Evolutionary conservation across 2,888 invertebrate species (phyloP).

Genomic region (Platycheirus albimanus): DNA sequence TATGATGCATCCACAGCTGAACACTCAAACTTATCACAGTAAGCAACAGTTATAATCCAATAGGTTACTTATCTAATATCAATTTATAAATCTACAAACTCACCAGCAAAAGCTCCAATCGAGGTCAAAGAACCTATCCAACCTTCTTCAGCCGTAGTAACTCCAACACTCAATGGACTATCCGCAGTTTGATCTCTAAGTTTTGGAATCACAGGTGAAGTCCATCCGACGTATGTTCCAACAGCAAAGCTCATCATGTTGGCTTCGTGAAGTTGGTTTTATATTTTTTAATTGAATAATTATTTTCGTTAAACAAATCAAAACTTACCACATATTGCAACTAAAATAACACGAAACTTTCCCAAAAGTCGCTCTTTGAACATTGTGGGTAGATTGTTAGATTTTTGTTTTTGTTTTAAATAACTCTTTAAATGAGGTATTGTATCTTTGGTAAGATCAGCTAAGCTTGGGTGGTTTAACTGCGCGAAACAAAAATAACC

Average conservation of each 20-base stretch:
- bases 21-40: too few relatives aligned
- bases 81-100: too few relatives aligned
- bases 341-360: constrained; percentile 10
- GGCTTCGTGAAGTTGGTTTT: constrained; percentile 81
- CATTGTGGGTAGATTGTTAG: not conserved
- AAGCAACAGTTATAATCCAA: too few relatives aligned
- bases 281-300: not conserved
- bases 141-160: constrained; percentile 85
- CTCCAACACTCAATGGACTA: constrained; percentile 83
- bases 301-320: not conserved
- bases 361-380: not conserved
- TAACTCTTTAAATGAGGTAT: too few relatives aligned
- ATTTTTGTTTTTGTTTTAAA: too few relatives aligned
- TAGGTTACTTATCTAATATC: too few relatives aligned
- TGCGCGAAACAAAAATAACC: not conserved
- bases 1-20: too few relatives aligned
- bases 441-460: too few relatives aligned
- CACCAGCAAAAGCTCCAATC: constrained; percentile 87
- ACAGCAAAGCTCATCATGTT: constrained; percentile 87
- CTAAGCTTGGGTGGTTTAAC: not conserved
- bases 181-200: constrained; percentile 82
- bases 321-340: constrained; percentile 20
- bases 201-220: constrained; percentile 87
- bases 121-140: constrained; percentile 90
- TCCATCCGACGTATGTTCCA: constrained; percentile 89